phyloP scores from a whole-genome alignment of 2,797 vertebrate genomes.

The Tiaroga cobitis region DNA sequence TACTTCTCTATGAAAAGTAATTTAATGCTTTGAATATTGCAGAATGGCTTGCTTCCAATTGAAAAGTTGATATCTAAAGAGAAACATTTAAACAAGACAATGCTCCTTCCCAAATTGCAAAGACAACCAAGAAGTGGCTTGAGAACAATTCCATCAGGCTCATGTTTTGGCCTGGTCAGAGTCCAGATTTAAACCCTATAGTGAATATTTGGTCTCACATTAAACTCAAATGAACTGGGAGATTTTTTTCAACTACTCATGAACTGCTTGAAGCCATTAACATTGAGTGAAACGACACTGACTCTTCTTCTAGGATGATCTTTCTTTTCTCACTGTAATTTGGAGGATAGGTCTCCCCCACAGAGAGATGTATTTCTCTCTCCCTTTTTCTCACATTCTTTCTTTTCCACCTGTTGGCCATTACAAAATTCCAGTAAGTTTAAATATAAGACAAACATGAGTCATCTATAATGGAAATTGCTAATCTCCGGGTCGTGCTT shows the following conservation, averaged over 20 bases:
- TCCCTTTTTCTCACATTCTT: constrained; percentile 29
- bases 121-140: background rate
- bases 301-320: background rate
- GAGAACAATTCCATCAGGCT: background rate
- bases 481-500: constrained; percentile 53
- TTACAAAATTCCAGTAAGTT: constrained; percentile 68
- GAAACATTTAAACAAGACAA: background rate
- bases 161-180: background rate
- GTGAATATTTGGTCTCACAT: too few relatives aligned
- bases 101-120: too few relatives aligned
- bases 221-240: background rate
- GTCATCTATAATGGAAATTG: constrained; percentile 58
- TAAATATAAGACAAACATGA: constrained; percentile 63
- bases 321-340: background rate
- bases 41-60: background rate
- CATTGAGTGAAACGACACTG: background rate
- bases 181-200: background rate
- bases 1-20: too few relatives aligned
- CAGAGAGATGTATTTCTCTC: background rate
- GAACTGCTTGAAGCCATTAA: background rate
- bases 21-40: background rate
- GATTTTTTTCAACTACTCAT: background rate
- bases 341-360: background rate
- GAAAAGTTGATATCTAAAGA: background rate
- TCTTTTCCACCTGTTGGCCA: constrained; percentile 67